Evolutionary conservation across 2,113 vertebrate genomes (phyloP), one percentile per base, ranked within the genome.

Genomic region (Polyodon spathula): DNA sequence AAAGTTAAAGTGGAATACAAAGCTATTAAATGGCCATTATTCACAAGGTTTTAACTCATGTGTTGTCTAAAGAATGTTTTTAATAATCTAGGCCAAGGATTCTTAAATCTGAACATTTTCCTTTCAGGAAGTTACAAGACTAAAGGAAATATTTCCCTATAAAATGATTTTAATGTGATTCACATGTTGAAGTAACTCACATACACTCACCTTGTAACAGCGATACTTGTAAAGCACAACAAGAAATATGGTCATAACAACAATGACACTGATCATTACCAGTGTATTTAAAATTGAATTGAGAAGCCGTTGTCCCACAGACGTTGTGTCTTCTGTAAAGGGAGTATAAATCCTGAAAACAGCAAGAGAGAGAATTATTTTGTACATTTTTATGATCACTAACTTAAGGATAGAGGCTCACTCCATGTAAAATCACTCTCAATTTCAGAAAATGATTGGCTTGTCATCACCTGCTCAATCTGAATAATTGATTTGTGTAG

Each of bases 191-290:
- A 4, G 1, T 3, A 14, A 52, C 6, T n/a, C 44, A 17, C 6
- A 15, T 15, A 16, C 8, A 8, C 83, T 82, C 68, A 97, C 95
- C 93, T 95, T 97, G 78, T 98, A 98, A 78, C 95, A 98, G 70
- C 93, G 92, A 43, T 97, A 94, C 73, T 97, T 98, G 75, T 98
- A 98, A 39, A 98, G 89, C 37, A 93, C 63, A 1, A 98, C 95
- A 65, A 98, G 84, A 68, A 98, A 88, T 69, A 97, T 83, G 0
- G 95, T 98, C 94, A 98, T 97, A 56, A 95, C 81, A 8, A 98
- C 83, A 3, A 98, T 97, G 78, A 97, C 95, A 2, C 93, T 95
- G 85, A 95, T 93, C 93, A 97, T 97, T 72, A 97, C 88, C 65
- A 97, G 82, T n/a, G 93, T 97, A 81, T 98, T 98, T 60, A 98